A percentile compares a stretch with the other conserved stretches of the same genome.
Evolutionary conservation across 37 sponge, comb jelly and placozoan genomes (phyloP).

Genomic region (Theonella swinhoei): DNA sequence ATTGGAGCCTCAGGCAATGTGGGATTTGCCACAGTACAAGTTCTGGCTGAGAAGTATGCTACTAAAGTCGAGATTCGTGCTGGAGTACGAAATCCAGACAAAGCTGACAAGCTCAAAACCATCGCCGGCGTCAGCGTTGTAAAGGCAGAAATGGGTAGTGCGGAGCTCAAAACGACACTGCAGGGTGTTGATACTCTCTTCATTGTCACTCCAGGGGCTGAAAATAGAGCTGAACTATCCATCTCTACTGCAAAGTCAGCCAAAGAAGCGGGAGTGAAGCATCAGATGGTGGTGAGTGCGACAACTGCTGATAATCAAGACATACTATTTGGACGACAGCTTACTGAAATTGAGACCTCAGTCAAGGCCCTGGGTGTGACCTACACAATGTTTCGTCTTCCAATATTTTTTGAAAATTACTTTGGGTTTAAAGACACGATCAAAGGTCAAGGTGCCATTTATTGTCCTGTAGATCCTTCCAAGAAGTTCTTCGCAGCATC

Average conservation of each 20-base stretch:
- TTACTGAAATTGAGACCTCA: conserved; percentile 28
- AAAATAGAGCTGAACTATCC: conserved; percentile 48
- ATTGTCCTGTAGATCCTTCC: conserved; percentile 42
- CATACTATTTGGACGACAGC: conserved; percentile 45
- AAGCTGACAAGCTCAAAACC: conserved; percentile 33
- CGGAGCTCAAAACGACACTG: conserved; percentile 20
- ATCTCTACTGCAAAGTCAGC: conserved; percentile 55
- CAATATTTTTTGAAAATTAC: conserved; percentile 49
- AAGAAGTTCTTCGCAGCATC: too few relatives aligned
- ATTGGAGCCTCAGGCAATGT: conserved; percentile 62
- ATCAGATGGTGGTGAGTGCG: conserved; percentile 35
- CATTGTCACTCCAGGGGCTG: conserved; percentile 55
- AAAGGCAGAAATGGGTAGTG: conserved; percentile 47
- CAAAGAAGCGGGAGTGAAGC: conserved; percentile 66
- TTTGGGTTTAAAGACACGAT: conserved; percentile 40
- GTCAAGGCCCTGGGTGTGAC: conserved; percentile 50
- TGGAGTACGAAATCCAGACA: conserved; percentile 65
- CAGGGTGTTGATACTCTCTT: conserved; percentile 68
- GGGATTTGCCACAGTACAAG: conserved; percentile 49
- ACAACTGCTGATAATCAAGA: conserved; percentile 31
- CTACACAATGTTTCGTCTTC: conserved; percentile 60
- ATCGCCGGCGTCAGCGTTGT: conserved; percentile 49
- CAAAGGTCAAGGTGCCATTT: conserved; percentile 10
- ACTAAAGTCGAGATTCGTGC: conserved; percentile 62
- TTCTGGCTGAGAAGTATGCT: conserved; percentile 37